Evolutionary conservation across 1,140 invertebrate species (phyloP), one percentile per base, ranked within the genome.

Genomic region (Drosophila tristis): DNA sequence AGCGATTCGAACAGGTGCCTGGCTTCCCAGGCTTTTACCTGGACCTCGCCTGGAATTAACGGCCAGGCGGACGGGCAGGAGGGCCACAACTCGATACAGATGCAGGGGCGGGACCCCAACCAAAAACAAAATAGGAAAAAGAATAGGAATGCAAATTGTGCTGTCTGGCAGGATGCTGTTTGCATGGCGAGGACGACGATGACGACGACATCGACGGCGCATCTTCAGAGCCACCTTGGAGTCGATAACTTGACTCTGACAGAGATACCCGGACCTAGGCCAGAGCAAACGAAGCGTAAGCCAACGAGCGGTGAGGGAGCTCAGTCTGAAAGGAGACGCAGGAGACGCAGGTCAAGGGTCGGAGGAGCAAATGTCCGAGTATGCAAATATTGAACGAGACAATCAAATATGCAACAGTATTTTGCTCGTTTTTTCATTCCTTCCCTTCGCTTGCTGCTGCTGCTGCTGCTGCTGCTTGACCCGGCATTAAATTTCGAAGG

Each of bases 361-460:
- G 39, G 43, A 66, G 61, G 64, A 39, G 44, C 35, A 66, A 66
- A 72, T 75, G 66, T 23, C 57, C 70, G 65, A 72, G 65, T 77
- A 87, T 87, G 75, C 80, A 87, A 87, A 87, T 87, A 87, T 87
- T 87, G 84, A 77, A 67, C 84, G 59, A 77, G 84, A 89, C 84
- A 87, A 89, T 87, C 84, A 87, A 89, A 84, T 89, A 87, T 87
- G 84, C 84, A 86, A 78, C 82, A 80, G 79, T 79, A 89, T 79
- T 74, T 81, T 87, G 84, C 51, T 57, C 45, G 31, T 54, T 54
- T 54, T 35, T n/a, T 57, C 67, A 26, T 13, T 47, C 60, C 35
- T 13, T 13, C 4, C 35, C 35, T 39, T 39, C 11, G 9, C 3
- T 39, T 39, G 9, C 4, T 39, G 9, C 35, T 25, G n/a, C 35